Evolutionary conservation across 2,113 vertebrate genomes (phyloP).

Genomic region (human): GRCh38 chr5:135338001-135338500

Average conservation of each 20-base stretch:
- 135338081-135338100: accelerated
- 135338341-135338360: neutral
- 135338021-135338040: neutral
- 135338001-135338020: accelerated
- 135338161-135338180: accelerated
- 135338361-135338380: accelerated
- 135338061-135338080: too few species aligned
- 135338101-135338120: neutral
- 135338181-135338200: neutral
- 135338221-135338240: accelerated
- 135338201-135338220: neutral
- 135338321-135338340: neutral
- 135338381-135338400: too few species aligned
- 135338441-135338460: neutral
- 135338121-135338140: neutral
- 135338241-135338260: neutral
- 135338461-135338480: neutral
- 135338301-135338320: neutral
- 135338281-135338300: too few species aligned
- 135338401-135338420: accelerated
- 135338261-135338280: neutral
- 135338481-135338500: neutral
- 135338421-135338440: neutral
- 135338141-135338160: neutral
- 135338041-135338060: neutral